Conservation (phyloP, 53 echinoderm and acorn worm species). For the Mesocentrotus franciscanus region DNA sequence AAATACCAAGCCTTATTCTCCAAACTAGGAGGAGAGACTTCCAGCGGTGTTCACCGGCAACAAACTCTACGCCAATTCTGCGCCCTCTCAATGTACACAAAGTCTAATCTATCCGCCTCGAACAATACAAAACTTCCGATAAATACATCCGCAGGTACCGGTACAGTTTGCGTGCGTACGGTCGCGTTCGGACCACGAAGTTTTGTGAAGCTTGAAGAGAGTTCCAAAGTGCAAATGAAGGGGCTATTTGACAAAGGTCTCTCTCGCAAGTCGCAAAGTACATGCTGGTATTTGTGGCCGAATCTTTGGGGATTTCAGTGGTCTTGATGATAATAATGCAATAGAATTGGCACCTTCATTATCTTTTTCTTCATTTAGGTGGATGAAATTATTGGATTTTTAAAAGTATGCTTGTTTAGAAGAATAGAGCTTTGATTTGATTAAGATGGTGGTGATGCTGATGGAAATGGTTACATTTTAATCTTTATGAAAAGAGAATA, state of each 20-base stretch:
- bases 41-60: slow-evolving; percentile 11
- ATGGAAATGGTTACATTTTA: background rate
- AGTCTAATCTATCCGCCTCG: slow-evolving; percentile 34
- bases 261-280: background rate
- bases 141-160: slow-evolving; percentile 42
- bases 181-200: background rate
- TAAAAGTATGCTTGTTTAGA: background rate
- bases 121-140: slow-evolving; percentile 70
- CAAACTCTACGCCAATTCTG: background rate
- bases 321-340: background rate
- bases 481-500: no score
- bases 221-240: slow-evolving; percentile 36
- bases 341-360: background rate
- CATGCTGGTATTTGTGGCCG: background rate
- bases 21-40: background rate
- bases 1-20: slow-evolving; percentile 5
- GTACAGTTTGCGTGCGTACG: background rate
- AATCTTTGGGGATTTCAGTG: background rate
- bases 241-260: background rate
- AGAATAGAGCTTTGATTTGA: background rate
- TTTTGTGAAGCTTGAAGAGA: background rate
- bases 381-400: background rate
- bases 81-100: slow-evolving; percentile 12
- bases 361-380: background rate
- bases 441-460: background rate